Conservation (phyloP, 2,888 invertebrate species). For the Eremobia ochroleuca region DNA sequence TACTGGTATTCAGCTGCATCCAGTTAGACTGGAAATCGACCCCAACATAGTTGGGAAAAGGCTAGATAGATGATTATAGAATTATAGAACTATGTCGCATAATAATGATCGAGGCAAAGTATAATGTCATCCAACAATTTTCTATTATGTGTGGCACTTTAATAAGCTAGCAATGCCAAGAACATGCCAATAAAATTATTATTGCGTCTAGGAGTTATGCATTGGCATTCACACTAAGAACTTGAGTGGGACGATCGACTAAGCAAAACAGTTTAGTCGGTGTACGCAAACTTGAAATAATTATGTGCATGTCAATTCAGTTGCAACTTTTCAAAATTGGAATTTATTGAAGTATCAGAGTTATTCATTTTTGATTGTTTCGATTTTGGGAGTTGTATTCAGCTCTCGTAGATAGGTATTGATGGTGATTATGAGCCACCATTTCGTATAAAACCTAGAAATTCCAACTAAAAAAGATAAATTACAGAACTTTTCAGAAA, state of each 20-base stretch:
- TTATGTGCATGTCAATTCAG: not conserved
- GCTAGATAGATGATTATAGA: too few relatives aligned
- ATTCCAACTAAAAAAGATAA: not conserved
- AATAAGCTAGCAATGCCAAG: slow-evolving; percentile 40
- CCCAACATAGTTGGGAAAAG: too few relatives aligned
- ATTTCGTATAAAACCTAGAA: not conserved
- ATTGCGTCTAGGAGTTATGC: slow-evolving; percentile 21
- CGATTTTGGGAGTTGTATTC: not conserved
- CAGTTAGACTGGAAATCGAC: too few relatives aligned
- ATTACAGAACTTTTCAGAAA: not conserved
- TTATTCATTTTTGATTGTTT: not conserved
- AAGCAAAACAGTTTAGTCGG: not conserved
- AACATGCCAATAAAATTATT: slow-evolving; percentile 45
- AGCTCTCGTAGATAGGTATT: not conserved
- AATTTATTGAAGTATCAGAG: not conserved
- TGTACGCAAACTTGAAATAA: not conserved
- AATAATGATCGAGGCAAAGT: not conserved
- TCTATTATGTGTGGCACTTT: slow-evolving; percentile 39
- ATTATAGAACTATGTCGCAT: not conserved
- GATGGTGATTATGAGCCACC: not conserved
- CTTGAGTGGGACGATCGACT: not conserved
- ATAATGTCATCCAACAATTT: slow-evolving; percentile 12
- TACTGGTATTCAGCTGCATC: too few relatives aligned
- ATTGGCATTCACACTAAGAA: slow-evolving; percentile 8
- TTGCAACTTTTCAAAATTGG: not conserved